Base-by-base conservation (phyloP, 1,140 invertebrate genomes). In the Araneus ventricosus region DNA sequence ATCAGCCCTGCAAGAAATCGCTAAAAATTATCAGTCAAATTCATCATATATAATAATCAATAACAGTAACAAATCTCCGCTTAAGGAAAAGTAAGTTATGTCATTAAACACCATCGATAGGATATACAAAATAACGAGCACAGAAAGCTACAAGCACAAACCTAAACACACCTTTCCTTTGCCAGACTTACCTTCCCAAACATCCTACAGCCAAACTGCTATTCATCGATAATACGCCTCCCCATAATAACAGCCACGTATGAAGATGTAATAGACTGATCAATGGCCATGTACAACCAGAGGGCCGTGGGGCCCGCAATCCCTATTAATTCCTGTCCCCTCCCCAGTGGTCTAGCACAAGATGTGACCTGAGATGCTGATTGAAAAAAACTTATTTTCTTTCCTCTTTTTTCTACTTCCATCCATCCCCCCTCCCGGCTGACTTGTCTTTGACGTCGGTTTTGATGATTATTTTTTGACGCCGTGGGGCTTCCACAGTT, bases 251-350 rank as follows among this genome's bases (percentile, higher is more conserved):
- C 88, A 17, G 79, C 34, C 30, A n/a, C 82, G 39, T 86, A 85
- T 92, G 90, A 92, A 86, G 90, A 92, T 57, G 82, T 92, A 92
- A 92, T 92, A 67, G 90, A 92, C 90, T 92, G 90, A 86, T 92
- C 90, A 86, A 92, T 92, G 34, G 90, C 61, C 90, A 37, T 86
- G 90, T 92, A 79, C 89, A 45, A 82, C 10, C 24, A 30, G 41
- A 82, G 63, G 82, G 80, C 52, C 41, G 52, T 24, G 75, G 80
- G 57, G 59, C 39, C 88, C 41, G 1, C n/a, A 37, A 37, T 79
- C n/a, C 75, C 90, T 92, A 92, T 92, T 92, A 86, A 92, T 92
- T 86, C 90, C 17, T 24, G 41, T 70, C 82, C 30, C 82, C 90
- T 92, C 90, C 90, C 90, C 59, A 79, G 67, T 89, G 70, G 88